phyloP scores from a whole-genome alignment of 2,888 invertebrate genomes.

The Yponomeuta evonymella region DNA sequence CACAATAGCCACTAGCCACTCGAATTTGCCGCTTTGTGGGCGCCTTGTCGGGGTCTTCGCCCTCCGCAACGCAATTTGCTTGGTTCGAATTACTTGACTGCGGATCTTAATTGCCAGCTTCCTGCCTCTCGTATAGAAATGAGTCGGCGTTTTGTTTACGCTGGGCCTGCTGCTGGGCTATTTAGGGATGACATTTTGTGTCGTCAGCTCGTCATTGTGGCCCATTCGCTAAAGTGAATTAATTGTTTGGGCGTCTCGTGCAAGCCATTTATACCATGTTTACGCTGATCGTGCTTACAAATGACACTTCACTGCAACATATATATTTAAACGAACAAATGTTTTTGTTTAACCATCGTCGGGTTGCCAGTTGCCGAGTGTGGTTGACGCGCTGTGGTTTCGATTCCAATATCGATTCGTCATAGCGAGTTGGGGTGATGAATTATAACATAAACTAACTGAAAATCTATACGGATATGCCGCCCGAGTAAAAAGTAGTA shows the following conservation, averaged over 20 bases:
- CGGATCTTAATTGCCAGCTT: conserved; percentile 66
- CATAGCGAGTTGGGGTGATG: neutral
- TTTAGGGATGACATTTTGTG: conserved; percentile 8
- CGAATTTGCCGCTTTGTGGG: conserved; percentile 2
- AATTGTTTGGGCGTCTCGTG: neutral
- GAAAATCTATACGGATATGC: neutral
- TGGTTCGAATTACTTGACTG: conserved; percentile 52
- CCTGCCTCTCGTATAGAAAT: conserved; percentile 54
- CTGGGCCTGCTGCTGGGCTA: conserved; percentile 4
- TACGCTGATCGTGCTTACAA: neutral
- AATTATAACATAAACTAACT: neutral
- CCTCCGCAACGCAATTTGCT: conserved; percentile 34
- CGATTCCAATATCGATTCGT: conserved; percentile 1
- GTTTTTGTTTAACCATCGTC: neutral
- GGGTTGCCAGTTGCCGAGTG: neutral
- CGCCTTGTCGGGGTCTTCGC: conserved; percentile 5
- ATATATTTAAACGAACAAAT: neutral
- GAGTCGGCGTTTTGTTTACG: conserved; percentile 55
- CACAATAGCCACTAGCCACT: neutral
- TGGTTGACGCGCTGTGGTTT: neutral
- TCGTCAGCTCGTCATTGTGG: conserved; percentile 8
- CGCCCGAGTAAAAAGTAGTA: neutral
- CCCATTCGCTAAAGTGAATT: neutral
- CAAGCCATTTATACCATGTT: neutral
- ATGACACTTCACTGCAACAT: neutral